Percentiles rank a stretch among this genome's conserved stretches.
Conservation (phyloP, 2,888 invertebrate species). For the Hydrotaea cyrtoneurina region DNA sequence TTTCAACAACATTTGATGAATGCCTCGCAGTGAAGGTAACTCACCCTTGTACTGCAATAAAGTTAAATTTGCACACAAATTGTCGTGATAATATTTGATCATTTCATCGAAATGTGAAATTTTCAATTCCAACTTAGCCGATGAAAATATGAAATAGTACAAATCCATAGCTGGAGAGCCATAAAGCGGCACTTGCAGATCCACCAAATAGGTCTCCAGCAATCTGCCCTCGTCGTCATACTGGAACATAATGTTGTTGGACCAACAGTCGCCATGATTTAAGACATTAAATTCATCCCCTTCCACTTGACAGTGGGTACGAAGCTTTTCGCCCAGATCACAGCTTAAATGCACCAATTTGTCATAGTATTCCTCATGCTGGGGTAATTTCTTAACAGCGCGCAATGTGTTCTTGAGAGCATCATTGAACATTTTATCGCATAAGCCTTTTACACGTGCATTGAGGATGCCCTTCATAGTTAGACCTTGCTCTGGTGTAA, state of each 20-base stretch:
- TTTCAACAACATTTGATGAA: slow-evolving; percentile 70
- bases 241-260: slow-evolving; percentile 76
- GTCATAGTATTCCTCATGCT: slow-evolving; percentile 69
- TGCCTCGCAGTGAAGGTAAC: slow-evolving; percentile 69
- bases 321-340: slow-evolving; percentile 59
- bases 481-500: slow-evolving; percentile 54
- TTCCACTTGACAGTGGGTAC: not conserved
- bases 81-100: slow-evolving; percentile 74
- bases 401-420: slow-evolving; percentile 55
- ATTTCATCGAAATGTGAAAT: slow-evolving; percentile 74
- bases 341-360: slow-evolving; percentile 68
- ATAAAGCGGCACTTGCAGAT: slow-evolving; percentile 73
- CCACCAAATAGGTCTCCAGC: slow-evolving; percentile 72
- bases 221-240: slow-evolving; percentile 70
- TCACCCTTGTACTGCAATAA: slow-evolving; percentile 71
- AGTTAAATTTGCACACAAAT: slow-evolving; percentile 71
- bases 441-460: slow-evolving; percentile 39
- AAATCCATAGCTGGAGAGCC: slow-evolving; percentile 73
- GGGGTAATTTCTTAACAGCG: slow-evolving; percentile 66
- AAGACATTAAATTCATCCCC: slow-evolving; percentile 73
- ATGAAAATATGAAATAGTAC: slow-evolving; percentile 73
- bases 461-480: slow-evolving; percentile 62
- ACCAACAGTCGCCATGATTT: slow-evolving; percentile 74
- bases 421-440: slow-evolving; percentile 49
- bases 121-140: slow-evolving; percentile 72